Evolutionary conservation across 1,140 invertebrate genomes (phyloP), one percentile per base, ranked within the genome.

Genomic region (Arctopsyche grandis): DNA sequence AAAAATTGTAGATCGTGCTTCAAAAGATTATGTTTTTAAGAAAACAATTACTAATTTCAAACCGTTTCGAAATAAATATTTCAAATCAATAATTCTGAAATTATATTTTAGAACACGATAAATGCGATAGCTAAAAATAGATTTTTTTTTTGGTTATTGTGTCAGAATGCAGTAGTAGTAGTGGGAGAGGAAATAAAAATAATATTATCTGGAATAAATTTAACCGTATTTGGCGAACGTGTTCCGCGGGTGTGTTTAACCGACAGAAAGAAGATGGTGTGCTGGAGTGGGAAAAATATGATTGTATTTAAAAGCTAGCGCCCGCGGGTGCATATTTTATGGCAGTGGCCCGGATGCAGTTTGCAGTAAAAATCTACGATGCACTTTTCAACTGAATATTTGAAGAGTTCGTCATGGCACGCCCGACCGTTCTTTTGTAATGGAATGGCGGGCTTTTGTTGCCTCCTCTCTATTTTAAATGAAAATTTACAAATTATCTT

Each of bases 331-430:
- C 77, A 78, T 70, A 71, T 58, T 58, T 69, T 58, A 78, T 38
- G 48, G 38, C 24, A 16, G 19, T 58, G 21, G 56, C 19, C 38
- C 75, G 71, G 71, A 71, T 71, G 69, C 38, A 71, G 69, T 71
- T 71, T 44, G 71, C 71, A 74, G 48, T 74, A 74, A 74, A 73
- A 74, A 74, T 74, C 48, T 56, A 56, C 71, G 44, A 74, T 74
- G 71, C 71, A 74, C 22, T 76, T 76, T 75, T 76, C 48, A 76
- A 58, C 56, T 76, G 69, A 70, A 78, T 78, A 78, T 78, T 78
- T 78, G 69, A 78, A 56, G 69, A 78, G 77, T 78, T 78, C 77
- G 77, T 78, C 77, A 78, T 78, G 46, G 69, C n/a, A 3, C 48
- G 19, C 48, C 22, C 24, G 75, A 58, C 24, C 43, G 58, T 52